phyloP scores from a whole-genome alignment of 2,797 vertebrate species.

The Propithecus deckenii region DNA sequence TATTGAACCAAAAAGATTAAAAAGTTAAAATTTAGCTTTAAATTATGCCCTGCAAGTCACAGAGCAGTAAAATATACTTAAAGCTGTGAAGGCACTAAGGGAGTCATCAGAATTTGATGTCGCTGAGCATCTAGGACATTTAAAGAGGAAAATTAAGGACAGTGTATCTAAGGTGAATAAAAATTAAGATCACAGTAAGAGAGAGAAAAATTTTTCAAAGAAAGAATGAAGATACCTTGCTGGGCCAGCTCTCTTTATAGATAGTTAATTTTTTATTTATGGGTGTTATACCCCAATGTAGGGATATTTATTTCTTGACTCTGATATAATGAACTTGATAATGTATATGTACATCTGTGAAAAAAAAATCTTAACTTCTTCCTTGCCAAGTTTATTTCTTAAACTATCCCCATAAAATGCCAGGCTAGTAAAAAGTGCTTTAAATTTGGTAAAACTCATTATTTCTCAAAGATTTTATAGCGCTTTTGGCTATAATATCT shows the following conservation, averaged over 20 bases:
- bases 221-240: not conserved
- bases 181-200: conserved; percentile 21
- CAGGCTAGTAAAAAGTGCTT: not conserved
- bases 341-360: not conserved
- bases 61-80: conserved; percentile 60
- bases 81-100: not conserved
- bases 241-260: not conserved
- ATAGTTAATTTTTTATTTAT: not conserved
- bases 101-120: conserved; percentile 47
- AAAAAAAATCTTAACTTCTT: not conserved
- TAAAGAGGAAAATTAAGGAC: conserved; percentile 2
- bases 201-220: not conserved
- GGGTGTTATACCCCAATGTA: not conserved
- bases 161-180: not conserved
- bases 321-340: not conserved
- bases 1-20: conserved; percentile 62
- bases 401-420: not conserved
- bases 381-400: not conserved
- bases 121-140: conserved; percentile 16
- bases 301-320: not conserved
- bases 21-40: conserved; percentile 69
- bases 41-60: conserved; percentile 44
- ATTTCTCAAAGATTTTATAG: not conserved
- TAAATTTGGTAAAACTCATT: not conserved
- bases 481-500: not conserved